Conservation (phyloP, 2,113 vertebrate species). For the Corvus hawaiiensis region DNA sequence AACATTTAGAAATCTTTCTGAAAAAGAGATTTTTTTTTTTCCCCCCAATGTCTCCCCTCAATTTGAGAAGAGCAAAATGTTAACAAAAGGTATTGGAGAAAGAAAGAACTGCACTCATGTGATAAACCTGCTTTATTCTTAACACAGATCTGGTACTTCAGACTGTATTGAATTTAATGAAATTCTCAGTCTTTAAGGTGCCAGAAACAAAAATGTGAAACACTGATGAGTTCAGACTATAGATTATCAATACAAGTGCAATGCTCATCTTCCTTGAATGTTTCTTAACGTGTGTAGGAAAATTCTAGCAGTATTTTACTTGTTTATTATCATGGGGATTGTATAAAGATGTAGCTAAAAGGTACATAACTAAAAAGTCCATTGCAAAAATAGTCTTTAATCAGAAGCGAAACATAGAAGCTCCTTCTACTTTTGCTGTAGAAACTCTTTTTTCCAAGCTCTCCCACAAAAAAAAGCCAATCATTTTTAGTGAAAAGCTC, state of each 20-base stretch:
- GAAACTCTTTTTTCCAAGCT: background rate
- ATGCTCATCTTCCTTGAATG: background rate
- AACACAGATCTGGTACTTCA: background rate
- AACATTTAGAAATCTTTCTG: background rate
- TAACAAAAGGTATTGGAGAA: background rate
- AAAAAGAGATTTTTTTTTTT: background rate
- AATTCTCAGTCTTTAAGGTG: background rate
- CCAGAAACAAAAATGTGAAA: background rate
- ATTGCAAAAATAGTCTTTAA: background rate
- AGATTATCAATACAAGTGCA: background rate
- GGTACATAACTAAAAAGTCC: background rate
- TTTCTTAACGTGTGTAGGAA: background rate
- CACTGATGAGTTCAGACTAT: background rate
- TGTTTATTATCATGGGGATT: background rate
- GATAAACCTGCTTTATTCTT: background rate
- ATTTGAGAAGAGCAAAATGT: background rate
- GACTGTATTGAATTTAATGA: background rate
- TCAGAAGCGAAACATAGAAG: background rate
- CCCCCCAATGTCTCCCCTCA: rapidly evolving
- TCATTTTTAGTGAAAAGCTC: background rate
- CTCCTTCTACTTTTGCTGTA: background rate
- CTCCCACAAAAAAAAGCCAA: background rate
- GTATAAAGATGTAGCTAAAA: background rate
- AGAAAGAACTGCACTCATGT: background rate
- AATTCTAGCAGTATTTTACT: background rate